phyloP scores from a whole-genome alignment of 2,113 vertebrate genomes.

The Hippocampus barbouri region DNA sequence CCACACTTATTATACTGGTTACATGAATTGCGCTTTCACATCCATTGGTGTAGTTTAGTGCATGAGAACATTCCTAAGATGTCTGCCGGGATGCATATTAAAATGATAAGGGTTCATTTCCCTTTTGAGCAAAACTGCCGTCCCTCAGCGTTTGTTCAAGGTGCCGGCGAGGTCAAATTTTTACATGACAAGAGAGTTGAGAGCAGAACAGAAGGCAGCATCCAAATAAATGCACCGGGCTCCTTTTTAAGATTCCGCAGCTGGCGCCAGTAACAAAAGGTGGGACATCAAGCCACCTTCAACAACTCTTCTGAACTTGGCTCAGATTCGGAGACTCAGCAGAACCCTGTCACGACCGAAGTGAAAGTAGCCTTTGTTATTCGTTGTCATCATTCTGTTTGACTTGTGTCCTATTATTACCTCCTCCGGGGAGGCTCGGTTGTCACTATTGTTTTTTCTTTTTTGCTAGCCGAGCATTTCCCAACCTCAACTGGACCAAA shows the following conservation, averaged over 20 bases:
- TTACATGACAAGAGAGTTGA: constrained; percentile 6
- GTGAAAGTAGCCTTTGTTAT: constrained; percentile 21
- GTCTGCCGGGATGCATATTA: neutral
- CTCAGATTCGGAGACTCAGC: constrained; percentile 45
- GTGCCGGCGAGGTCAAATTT: constrained; percentile 27
- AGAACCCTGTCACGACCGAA: constrained; percentile 25
- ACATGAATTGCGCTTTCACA: constrained; percentile 1
- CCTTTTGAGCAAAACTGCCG: constrained; percentile 3
- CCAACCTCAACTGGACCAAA: too few relatives aligned
- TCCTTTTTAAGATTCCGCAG: constrained; percentile 51
- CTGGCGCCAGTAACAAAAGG: constrained; percentile 39
- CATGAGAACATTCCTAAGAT: neutral
- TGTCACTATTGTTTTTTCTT: neutral
- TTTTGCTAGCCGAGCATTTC: too few relatives aligned
- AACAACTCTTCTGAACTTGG: constrained; percentile 51
- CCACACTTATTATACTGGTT: neutral
- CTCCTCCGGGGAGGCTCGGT: neutral
- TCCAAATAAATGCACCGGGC: constrained; percentile 30
- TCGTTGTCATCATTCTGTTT: constrained; percentile 4
- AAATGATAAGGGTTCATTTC: neutral
- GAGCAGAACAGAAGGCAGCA: constrained; percentile 21
- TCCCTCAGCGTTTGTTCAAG: constrained; percentile 9
- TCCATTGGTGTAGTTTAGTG: neutral
- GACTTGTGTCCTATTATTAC: neutral
- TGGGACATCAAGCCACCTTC: constrained; percentile 52